Conservation (phyloP, 2,888 invertebrate species). For the Brenthis hecate region DNA sequence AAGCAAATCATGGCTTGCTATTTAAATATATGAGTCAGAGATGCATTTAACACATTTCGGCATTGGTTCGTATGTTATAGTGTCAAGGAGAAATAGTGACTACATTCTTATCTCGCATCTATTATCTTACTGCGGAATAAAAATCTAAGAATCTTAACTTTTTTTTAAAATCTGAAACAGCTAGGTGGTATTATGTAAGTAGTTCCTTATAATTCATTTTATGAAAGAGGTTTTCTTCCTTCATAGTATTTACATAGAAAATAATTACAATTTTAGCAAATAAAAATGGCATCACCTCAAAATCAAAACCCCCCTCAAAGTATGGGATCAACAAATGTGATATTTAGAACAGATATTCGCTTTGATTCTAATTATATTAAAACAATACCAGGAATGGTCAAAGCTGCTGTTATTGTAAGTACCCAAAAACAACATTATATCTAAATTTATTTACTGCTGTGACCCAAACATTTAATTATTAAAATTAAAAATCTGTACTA, state of each 20-base stretch:
- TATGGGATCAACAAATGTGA: constrained; percentile 71
- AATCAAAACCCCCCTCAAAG: constrained; percentile 49
- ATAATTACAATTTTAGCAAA: constrained; percentile 17
- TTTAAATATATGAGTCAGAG: constrained; percentile 57
- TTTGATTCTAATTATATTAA: constrained; percentile 66
- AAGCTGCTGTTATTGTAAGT: constrained; percentile 65
- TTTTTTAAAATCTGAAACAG: constrained; percentile 12
- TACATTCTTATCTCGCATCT: constrained; percentile 39
- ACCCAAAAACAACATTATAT: constrained; percentile 2
- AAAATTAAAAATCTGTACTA: too few species aligned
- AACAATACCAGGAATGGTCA: constrained; percentile 63
- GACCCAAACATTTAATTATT: too few species aligned
- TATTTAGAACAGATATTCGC: constrained; percentile 65
- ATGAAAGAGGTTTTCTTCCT: background rate
- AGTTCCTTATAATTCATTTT: background rate
- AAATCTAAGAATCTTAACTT: constrained; percentile 7
- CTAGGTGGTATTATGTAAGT: constrained; percentile 11
- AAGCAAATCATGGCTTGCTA: constrained; percentile 44
- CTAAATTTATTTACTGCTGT: background rate
- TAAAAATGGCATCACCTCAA: constrained; percentile 53
- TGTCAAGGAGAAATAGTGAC: constrained; percentile 59
- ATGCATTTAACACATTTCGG: constrained; percentile 51
- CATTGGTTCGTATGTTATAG: constrained; percentile 55
- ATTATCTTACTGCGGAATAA: constrained; percentile 28
- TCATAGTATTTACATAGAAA: background rate